phyloP scores from a whole-genome alignment of 2,888 invertebrate species.

The Athalia circularis region DNA sequence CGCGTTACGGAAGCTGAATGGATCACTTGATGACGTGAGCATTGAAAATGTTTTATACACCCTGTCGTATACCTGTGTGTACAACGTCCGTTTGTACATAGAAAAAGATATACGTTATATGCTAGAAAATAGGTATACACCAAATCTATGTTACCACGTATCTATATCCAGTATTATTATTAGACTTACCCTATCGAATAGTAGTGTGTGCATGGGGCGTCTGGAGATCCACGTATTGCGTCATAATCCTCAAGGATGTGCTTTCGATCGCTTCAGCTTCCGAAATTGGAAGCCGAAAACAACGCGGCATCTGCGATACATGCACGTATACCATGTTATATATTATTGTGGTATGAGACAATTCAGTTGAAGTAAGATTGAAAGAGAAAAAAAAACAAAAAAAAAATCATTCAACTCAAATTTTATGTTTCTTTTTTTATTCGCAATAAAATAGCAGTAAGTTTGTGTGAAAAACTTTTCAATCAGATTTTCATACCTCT shows the following conservation, averaged over 20 bases:
- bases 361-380: too few species aligned
- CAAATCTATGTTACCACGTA: neutral
- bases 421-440: too few species aligned
- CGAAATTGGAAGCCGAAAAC: neutral
- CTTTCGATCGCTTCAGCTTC: neutral
- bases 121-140: too few species aligned
- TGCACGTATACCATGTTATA: neutral
- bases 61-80: too few species aligned
- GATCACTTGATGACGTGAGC: constrained; percentile 31
- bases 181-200: constrained; percentile 35
- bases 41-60: neutral
- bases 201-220: constrained; percentile 6
- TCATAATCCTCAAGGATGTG: constrained; percentile 25
- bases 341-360: too few species aligned
- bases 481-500: too few species aligned
- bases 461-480: too few species aligned
- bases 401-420: too few species aligned
- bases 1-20: constrained; percentile 33
- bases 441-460: too few species aligned
- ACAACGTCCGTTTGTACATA: too few species aligned
- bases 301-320: neutral
- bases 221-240: constrained; percentile 31
- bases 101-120: too few species aligned
- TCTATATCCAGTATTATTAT: constrained; percentile 32
- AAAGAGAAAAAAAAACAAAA: too few species aligned